Percentiles rank a stretch among this genome's conserved stretches.
Evolutionary conservation across 2,888 invertebrate genomes (phyloP).

Genomic region (Matsumyia berberina): DNA sequence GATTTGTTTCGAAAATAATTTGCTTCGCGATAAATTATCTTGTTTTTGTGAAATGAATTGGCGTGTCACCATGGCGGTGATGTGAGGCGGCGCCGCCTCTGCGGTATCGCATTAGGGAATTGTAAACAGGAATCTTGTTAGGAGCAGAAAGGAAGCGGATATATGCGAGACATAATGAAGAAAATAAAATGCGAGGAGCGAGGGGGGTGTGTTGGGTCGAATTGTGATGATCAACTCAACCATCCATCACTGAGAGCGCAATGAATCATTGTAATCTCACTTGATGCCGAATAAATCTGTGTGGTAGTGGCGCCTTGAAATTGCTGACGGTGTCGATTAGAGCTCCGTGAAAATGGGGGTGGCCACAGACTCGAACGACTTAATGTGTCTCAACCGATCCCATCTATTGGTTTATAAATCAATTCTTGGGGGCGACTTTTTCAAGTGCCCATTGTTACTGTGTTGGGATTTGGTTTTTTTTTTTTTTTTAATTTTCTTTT

Average conservation of each 20-base stretch:
- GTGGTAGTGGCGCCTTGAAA: conserved; percentile 18
- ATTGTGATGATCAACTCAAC: conserved; percentile 48
- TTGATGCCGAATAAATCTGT: conserved; percentile 50
- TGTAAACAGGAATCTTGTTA: conserved; percentile 12
- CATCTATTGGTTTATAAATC: conserved; percentile 36
- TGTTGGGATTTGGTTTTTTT: neutral
- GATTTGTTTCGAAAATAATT: conserved; percentile 46
- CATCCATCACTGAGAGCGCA: conserved; percentile 57
- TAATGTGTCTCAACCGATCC: conserved; percentile 25
- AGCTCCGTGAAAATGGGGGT: conserved; percentile 11
- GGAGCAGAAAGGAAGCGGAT: conserved; percentile 2
- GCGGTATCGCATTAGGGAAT: conserved; percentile 1
- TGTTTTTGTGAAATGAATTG: conserved; percentile 18
- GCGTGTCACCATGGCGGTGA: conserved; percentile 20
- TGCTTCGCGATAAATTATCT: conserved; percentile 20
- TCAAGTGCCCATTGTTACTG: conserved; percentile 9
- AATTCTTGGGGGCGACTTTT: conserved; percentile 15
- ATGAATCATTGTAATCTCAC: conserved; percentile 69
- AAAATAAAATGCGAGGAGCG: neutral
- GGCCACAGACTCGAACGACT: conserved; percentile 17
- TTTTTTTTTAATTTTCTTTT: neutral
- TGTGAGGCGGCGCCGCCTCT: conserved; percentile 12
- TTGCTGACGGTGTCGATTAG: conserved; percentile 27
- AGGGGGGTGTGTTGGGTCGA: neutral
- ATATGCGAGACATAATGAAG: conserved; percentile 11